Evolutionary conservation across 2,113 vertebrate species (phyloP).

Genomic region (Danionella cerebrum): DNA sequence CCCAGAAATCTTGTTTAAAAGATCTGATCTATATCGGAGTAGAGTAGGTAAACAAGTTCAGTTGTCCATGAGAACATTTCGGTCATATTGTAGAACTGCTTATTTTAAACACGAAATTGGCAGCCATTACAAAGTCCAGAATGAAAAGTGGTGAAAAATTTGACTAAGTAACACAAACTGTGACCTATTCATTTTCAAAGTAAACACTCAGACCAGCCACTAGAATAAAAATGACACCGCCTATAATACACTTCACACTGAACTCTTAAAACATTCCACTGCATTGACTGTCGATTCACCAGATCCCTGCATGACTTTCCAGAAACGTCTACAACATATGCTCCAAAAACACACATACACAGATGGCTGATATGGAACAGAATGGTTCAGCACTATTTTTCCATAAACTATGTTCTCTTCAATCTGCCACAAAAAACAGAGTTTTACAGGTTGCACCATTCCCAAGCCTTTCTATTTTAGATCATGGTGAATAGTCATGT

Average conservation of each 20-base stretch:
- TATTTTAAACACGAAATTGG: neutral
- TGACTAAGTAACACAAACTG: conserved; percentile 6
- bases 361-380: conserved; percentile 6
- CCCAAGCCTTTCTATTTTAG: neutral
- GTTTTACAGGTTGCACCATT: conserved; percentile 7
- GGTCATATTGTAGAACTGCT: neutral
- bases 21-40: neutral
- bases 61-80: conserved; percentile 7
- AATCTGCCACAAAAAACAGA: conserved; percentile 7
- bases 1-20: neutral
- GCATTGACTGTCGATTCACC: neutral
- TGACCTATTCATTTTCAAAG: neutral
- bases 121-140: neutral
- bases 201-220: neutral
- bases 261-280: neutral
- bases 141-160: neutral
- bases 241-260: neutral
- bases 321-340: conserved; percentile 12
- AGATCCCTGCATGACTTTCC: conserved; percentile 12
- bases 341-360: neutral
- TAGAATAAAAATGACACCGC: neutral
- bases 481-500: neutral
- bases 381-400: neutral
- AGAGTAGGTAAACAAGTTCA: conserved; percentile 4
- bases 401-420: conserved; percentile 18